phyloP scores from a whole-genome alignment of 2,888 invertebrate species.

The Drosophila neonasuta region DNA sequence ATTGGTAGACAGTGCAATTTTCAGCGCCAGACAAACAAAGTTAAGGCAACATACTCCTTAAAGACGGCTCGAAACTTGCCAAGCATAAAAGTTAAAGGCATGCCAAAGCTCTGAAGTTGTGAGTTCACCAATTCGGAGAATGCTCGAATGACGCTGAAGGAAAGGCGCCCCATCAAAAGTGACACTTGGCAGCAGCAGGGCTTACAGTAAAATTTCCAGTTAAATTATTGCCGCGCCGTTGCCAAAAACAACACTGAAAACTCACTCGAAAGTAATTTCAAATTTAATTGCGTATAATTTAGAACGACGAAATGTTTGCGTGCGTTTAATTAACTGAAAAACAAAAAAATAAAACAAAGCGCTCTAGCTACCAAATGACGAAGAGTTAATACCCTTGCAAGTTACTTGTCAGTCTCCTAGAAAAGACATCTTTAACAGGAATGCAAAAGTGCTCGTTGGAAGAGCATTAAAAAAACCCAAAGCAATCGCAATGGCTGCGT shows the following conservation, averaged over 20 bases:
- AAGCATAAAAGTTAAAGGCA: conserved; percentile 46
- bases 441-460: not conserved
- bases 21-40: conserved; percentile 53
- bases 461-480: conserved; percentile 5
- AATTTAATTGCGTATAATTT: conserved; percentile 77
- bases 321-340: conserved; percentile 77
- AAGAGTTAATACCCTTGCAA: conserved; percentile 2
- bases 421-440: not conserved
- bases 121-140: conserved; percentile 31
- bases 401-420: not conserved
- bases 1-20: conserved; percentile 62
- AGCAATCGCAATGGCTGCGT: conserved; percentile 36
- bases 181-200: conserved; percentile 67
- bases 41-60: conserved; percentile 53
- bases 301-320: conserved; percentile 75
- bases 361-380: not conserved
- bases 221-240: conserved; percentile 69
- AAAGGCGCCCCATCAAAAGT: conserved; percentile 61
- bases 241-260: conserved; percentile 47
- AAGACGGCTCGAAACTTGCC: conserved; percentile 41
- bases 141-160: not conserved
- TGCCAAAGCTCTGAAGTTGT: conserved; percentile 5
- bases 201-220: conserved; percentile 73
- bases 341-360: conserved; percentile 54
- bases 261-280: conserved; percentile 71